Evolutionary conservation across 2,888 invertebrate species (phyloP), one percentile per base, ranked within the genome.

Genomic region (Myathropa florea): DNA sequence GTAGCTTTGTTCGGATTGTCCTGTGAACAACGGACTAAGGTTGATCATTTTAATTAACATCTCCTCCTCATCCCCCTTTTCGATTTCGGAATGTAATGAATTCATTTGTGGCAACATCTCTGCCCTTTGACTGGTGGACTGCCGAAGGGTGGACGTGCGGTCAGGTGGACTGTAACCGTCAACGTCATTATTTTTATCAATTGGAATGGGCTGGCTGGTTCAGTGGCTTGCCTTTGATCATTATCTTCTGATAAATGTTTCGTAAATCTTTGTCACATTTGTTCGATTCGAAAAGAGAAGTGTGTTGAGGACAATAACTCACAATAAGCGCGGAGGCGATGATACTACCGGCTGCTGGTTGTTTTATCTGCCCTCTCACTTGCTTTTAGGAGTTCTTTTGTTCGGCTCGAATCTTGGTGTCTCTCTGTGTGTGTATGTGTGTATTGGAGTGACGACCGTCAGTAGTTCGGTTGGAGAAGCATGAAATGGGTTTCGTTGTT

Each of bases 221-320:
- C 79, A 83, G 73, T 83, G 83, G 73, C 57, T 81, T 72, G 73
- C 57, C 64, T 78, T 76, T 82, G 77, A 85, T 78, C 77, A 82
- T 78, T 85, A 78, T 85, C 77, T 68, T 18, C 82, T 81, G 81
- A 85, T 85, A 82, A 73, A 82, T 85, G 81, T 70, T 68, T 65
- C 57, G 63, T 39, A 36, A 78, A 63, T 64, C 46, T 79, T 39
- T 57, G 53, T 72, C 61, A 61, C 26, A 55, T 36, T 72, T 30
- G n/a, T 63, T 59, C 30, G 10, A 24, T 59, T 10, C 46, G 28
- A 61, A 30, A 55, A 14, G 36, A 36, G 28, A 28, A 33, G 30
- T 36, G 28, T 28, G 14, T 30, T 4, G 70, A 64, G 55, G 72
- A 61, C 68, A 77, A 82, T 85, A 85, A 85, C 68, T 85, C 85